A percentile compares a stretch with the other conserved stretches of the same genome.
Conservation (phyloP, 2,797 vertebrate genomes). For the Thalassophryne amazonica region DNA sequence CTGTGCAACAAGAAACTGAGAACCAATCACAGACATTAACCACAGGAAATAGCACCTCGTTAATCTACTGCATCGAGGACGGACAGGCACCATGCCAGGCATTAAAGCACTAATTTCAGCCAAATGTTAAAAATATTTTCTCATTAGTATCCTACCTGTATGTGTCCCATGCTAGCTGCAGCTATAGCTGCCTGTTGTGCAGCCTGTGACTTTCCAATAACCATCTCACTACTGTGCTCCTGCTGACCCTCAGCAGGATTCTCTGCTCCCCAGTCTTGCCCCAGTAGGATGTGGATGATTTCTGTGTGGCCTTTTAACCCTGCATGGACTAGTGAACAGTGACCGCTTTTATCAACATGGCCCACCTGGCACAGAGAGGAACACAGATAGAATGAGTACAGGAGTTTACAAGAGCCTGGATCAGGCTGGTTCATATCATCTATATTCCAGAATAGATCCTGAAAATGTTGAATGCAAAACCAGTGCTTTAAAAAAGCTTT, state of each 20-base stretch:
- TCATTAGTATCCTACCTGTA: constrained; percentile 72
- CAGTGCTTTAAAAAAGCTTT: constrained; percentile 23
- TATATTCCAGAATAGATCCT: constrained; percentile 48
- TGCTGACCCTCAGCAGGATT: constrained; percentile 66
- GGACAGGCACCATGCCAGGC: constrained; percentile 3
- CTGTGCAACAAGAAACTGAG: constrained; percentile 26
- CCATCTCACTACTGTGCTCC: constrained; percentile 45
- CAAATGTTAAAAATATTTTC: neutral
- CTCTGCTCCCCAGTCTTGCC: constrained; percentile 78
- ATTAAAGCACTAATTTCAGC: constrained; percentile 14
- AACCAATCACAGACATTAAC: constrained; percentile 31
- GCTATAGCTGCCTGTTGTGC: constrained; percentile 88
- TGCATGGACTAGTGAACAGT: constrained; percentile 91
- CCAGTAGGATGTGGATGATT: constrained; percentile 84
- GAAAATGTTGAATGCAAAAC: constrained; percentile 34
- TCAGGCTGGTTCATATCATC: constrained; percentile 47
- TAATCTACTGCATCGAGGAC: constrained; percentile 18
- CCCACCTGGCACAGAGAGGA: constrained; percentile 80
- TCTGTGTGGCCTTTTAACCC: constrained; percentile 87
- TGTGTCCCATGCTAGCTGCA: constrained; percentile 91
- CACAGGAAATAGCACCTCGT: constrained; percentile 21
- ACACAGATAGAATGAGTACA: constrained; percentile 46
- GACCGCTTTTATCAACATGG: constrained; percentile 91
- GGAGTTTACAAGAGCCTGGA: constrained; percentile 41
- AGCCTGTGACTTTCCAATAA: constrained; percentile 74